Conservation (phyloP, 2,113 vertebrate species). For the Ariopsis seemanni region DNA sequence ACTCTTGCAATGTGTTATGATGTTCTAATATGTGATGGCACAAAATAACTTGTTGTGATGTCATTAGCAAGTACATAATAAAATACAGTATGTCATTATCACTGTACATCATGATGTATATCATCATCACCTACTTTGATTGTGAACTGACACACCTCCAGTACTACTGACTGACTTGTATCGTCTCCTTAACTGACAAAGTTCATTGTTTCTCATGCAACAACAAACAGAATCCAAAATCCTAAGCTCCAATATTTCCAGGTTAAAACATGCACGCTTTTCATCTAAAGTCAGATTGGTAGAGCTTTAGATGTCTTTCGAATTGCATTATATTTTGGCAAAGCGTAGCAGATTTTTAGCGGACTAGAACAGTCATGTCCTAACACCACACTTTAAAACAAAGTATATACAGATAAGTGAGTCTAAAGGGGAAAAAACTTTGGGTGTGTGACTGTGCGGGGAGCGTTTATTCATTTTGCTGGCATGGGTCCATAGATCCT, state of each 20-base stretch:
- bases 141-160: background rate
- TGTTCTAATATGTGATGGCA: too few species aligned
- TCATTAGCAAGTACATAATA: too few species aligned
- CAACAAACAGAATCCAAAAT: constrained; percentile 1
- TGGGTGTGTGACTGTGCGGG: background rate
- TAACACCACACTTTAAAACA: too few species aligned
- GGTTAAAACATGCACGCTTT: background rate
- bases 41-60: too few species aligned
- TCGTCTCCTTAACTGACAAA: too few species aligned
- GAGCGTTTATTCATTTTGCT: background rate
- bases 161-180: too few species aligned
- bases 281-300: constrained; percentile 67
- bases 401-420: too few species aligned
- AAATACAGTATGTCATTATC: too few species aligned
- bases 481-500: background rate
- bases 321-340: constrained; percentile 69
- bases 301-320: constrained; percentile 68
- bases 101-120: background rate
- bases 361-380: too few species aligned
- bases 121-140: background rate
- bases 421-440: too few species aligned
- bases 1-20: too few species aligned
- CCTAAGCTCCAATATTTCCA: background rate
- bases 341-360: constrained; percentile 71
- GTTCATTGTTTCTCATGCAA: background rate